A percentile compares a stretch with the other conserved stretches of the same genome.
phyloP scores from a whole-genome alignment of 2,888 invertebrate genomes.

The Lymantria monacha region DNA sequence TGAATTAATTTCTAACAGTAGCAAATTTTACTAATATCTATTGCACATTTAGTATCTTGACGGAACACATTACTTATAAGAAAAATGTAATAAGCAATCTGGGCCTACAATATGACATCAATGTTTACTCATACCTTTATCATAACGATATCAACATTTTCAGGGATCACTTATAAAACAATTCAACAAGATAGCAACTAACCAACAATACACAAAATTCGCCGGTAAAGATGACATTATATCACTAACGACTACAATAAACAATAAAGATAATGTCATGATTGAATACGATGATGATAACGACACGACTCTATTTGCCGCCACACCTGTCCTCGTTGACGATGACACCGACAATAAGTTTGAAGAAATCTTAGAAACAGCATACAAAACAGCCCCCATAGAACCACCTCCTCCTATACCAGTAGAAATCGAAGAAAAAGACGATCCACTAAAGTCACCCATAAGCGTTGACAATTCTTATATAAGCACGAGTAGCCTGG shows the following conservation, averaged over 20 bases:
- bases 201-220: slow-evolving; percentile 67
- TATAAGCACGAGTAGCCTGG: slow-evolving; percentile 72
- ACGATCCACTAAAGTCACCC: slow-evolving; percentile 59
- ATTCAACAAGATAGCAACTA: slow-evolving; percentile 70
- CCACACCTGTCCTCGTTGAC: slow-evolving; percentile 58
- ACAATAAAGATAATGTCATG: slow-evolving; percentile 57
- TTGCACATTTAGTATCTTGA: slow-evolving; percentile 13
- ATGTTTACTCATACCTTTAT: slow-evolving; percentile 18
- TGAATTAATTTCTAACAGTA: not conserved
- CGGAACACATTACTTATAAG: slow-evolving; percentile 10
- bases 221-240: slow-evolving; percentile 49
- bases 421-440: slow-evolving; percentile 38
- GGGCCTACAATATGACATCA: slow-evolving; percentile 4
- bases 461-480: slow-evolving; percentile 62
- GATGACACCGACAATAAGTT: slow-evolving; percentile 69
- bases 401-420: slow-evolving; percentile 36
- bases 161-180: slow-evolving; percentile 78
- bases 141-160: slow-evolving; percentile 46
- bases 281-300: slow-evolving; percentile 70
- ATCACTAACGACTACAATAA: slow-evolving; percentile 56
- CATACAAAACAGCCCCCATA: slow-evolving; percentile 43
- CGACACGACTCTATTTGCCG: slow-evolving; percentile 57
- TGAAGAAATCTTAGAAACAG: slow-evolving; percentile 66
- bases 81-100: slow-evolving; percentile 10
- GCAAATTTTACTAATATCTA: slow-evolving; percentile 2